Evolutionary conservation across 2,113 vertebrate genomes (phyloP), one percentile per base, ranked within the genome.

Genomic region (Oreochromis spilurus): DNA sequence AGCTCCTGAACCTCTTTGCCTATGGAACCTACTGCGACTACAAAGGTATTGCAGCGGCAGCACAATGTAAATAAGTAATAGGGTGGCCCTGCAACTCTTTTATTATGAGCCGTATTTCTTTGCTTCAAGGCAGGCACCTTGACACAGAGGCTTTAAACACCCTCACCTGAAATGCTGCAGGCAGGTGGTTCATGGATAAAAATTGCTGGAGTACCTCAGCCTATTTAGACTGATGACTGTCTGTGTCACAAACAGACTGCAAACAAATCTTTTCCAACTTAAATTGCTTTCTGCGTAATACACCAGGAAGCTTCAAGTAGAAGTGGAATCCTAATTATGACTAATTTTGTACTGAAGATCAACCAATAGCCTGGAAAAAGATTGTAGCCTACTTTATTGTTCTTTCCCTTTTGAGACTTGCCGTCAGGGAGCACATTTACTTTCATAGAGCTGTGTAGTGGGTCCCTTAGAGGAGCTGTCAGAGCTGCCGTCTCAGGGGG

Each of bases 11-110:
- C 75, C 97, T 99, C 95, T 99, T 99, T 89, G 98, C 98, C 81
- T 99, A 99, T 62, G 98, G 98, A 95, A 99, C 98, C 55, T 99
- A 99, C 83, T 96, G 97, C 52, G 98, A 99, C 95, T 99, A 99
- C 92, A 96, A 98, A 97, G 98, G 98, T 99, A 96, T 79, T 91
- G 84, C 83, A 84, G 90, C 52, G 75, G 79, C 92, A 90, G 89
- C 85, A 87, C 84, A 52, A 83, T 91, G 92, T 94, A 92, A 95
- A 96, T 93, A 94, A 95, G 82, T 94, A 86, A 94, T 94, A 81
- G 82, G 79, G 67, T 55, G 34, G 84, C 83, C 82, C 85, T 81
- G 84, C 84, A 88, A 92, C 82, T 72, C 58, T 88, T 88, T 94
- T 91, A 92, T 89, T 82, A 88, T 92, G 82, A 86, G 86, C 86